phyloP scores from a whole-genome alignment of 2,797 vertebrate species.

The Phrynocephalus forsythii region DNA sequence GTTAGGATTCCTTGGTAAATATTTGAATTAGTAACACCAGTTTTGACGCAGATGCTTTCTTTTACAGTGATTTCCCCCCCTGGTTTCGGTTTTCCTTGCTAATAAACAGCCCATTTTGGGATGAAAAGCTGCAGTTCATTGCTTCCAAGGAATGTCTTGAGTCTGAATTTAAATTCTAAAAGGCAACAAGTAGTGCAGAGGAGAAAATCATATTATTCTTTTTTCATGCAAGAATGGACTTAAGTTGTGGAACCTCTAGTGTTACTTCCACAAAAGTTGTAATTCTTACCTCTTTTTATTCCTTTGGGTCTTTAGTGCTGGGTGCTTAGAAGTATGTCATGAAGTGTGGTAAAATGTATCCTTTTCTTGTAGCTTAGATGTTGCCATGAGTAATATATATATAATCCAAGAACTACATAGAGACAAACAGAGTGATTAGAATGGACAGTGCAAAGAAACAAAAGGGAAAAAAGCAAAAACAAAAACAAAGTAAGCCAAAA shows the following conservation, averaged over 20 bases:
- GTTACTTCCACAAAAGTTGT: background rate
- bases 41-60: conserved; percentile 19
- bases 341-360: background rate
- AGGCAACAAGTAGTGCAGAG: conserved; percentile 42
- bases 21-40: background rate
- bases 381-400: background rate
- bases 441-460: too few species aligned
- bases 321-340: background rate
- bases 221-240: conserved; percentile 22
- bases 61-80: conserved; percentile 24
- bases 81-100: background rate
- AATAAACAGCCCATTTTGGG: conserved; percentile 34
- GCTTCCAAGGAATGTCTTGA: conserved; percentile 41
- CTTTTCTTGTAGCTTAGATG: background rate
- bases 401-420: too few species aligned
- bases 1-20: background rate
- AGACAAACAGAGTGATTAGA: too few species aligned
- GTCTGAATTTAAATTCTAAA: conserved; percentile 34
- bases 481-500: too few species aligned
- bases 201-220: conserved; percentile 35
- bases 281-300: background rate
- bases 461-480: too few species aligned
- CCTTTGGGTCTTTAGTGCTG: background rate
- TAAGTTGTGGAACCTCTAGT: conserved; percentile 11
- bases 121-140: conserved; percentile 43